A percentile compares a stretch with the other conserved stretches of the same genome.
Conservation (phyloP, 23 tunicate genomes). For the Trididemnum miniatum region DNA sequence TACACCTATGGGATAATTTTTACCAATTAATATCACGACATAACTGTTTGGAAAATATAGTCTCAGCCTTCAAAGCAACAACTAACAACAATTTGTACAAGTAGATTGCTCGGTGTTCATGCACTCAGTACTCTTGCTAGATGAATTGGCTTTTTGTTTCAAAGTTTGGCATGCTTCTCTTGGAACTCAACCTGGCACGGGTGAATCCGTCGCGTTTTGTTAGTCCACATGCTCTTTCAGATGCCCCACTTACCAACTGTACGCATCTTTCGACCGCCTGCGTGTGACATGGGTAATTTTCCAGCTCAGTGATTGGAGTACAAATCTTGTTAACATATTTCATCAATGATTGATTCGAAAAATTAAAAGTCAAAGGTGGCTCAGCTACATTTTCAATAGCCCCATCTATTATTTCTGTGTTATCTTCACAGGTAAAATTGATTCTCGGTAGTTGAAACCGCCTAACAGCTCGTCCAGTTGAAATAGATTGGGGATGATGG, state of each 20-base stretch:
- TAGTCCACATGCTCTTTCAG: background rate
- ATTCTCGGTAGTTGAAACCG: constrained; percentile 3
- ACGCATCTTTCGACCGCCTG: constrained; percentile 13
- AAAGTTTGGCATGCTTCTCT: background rate
- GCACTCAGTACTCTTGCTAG: too few relatives aligned
- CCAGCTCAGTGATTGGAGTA: constrained; percentile 6
- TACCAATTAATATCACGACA: too few relatives aligned
- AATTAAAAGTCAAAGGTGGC: background rate
- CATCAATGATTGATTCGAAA: constrained; percentile 6
- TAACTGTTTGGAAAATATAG: too few relatives aligned
- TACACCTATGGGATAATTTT: too few relatives aligned
- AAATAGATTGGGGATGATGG: too few relatives aligned
- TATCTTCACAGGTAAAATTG: background rate
- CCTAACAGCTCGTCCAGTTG: constrained; percentile 3
- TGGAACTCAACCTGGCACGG: background rate
- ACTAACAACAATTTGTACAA: too few relatives aligned
- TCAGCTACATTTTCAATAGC: background rate
- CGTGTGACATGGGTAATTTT: constrained; percentile 15
- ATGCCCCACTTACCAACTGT: constrained; percentile 14
- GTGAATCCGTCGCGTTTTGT: background rate
- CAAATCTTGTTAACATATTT: background rate
- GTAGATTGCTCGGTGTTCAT: background rate
- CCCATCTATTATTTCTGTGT: constrained; percentile 8
- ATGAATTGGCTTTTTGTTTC: constrained; percentile 8
- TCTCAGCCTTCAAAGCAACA: too few relatives aligned